Evolutionary conservation across 1,140 invertebrate genomes (phyloP).

Genomic region (Semibalanus balanoides): DNA sequence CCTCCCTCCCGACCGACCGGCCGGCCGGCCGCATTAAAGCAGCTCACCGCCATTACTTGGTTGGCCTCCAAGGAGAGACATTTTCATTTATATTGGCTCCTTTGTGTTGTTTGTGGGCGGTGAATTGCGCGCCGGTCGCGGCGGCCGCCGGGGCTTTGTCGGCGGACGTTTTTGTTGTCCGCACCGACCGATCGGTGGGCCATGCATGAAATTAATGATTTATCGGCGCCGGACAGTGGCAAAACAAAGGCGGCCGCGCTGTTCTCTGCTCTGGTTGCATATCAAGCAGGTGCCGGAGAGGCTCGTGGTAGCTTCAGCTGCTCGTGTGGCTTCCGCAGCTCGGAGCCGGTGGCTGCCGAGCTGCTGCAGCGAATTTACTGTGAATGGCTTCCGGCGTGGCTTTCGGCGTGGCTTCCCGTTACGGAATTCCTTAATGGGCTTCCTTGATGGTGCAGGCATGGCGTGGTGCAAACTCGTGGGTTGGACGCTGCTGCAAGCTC

Average conservation of each 20-base stretch:
- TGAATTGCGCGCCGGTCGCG: not conserved
- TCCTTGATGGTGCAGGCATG: too few species aligned
- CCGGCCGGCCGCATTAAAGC: not conserved
- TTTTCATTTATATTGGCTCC: constrained; percentile 1
- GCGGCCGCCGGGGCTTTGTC: not conserved
- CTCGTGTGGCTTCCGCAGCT: too few species aligned
- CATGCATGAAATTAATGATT: not conserved
- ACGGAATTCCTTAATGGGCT: too few species aligned
- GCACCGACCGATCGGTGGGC: not conserved
- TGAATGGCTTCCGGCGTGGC: too few species aligned
- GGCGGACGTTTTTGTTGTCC: not conserved
- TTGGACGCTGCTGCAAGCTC: too few species aligned
- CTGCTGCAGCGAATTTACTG: too few species aligned
- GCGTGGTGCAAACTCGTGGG: too few species aligned
- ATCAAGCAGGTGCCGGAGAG: not conserved
- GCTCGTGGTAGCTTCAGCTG: too few species aligned
- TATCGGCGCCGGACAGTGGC: not conserved
- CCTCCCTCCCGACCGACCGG: not conserved
- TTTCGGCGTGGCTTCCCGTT: too few species aligned
- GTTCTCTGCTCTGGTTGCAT: not conserved
- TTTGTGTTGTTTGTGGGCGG: not conserved
- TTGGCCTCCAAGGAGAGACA: not conserved
- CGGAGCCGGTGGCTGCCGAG: too few species aligned
- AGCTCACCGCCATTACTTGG: not conserved
- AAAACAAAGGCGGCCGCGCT: not conserved